phyloP scores from a whole-genome alignment of 2,113 vertebrate species.

The Paracanthobrama guichenoti region DNA sequence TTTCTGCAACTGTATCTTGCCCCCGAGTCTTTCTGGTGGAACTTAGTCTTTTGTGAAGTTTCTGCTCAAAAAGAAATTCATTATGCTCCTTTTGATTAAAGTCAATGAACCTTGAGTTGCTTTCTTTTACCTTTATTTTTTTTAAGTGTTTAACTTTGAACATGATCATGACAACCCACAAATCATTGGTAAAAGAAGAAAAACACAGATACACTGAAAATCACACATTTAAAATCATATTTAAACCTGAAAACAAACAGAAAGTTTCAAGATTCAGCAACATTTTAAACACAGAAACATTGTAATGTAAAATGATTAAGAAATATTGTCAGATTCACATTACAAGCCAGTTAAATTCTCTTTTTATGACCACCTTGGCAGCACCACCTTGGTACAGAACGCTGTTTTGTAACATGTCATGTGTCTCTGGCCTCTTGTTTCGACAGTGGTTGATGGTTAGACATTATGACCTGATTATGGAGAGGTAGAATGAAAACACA shows the following conservation, averaged over 20 bases:
- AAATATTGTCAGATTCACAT: background rate
- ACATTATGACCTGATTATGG: slow-evolving; percentile 46
- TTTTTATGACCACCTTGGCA: slow-evolving; percentile 54
- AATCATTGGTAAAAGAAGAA: background rate
- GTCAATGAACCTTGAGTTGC: background rate
- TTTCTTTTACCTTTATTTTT: background rate
- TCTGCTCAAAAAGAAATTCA: background rate
- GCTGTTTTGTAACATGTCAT: slow-evolving; percentile 56
- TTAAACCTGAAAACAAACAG: background rate
- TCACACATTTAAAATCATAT: background rate
- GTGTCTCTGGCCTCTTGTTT: slow-evolving; percentile 46
- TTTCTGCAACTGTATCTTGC: too few relatives aligned
- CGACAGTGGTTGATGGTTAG: slow-evolving; percentile 53
- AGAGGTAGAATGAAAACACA: slow-evolving; percentile 48
- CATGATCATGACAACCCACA: background rate
- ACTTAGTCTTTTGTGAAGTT: too few relatives aligned
- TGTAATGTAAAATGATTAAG: background rate
- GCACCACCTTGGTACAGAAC: slow-evolving; percentile 32
- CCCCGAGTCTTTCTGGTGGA: too few relatives aligned
- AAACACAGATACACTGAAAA: background rate
- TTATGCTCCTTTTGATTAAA: background rate
- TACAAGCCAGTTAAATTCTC: slow-evolving; percentile 21
- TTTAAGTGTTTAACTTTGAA: background rate
- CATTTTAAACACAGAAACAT: slow-evolving; percentile 10
- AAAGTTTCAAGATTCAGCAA: background rate